Percentiles rank a stretch among this genome's conserved stretches.
Conservation (phyloP, 2,797 vertebrate species). For the Oreochromis mossambicus region DNA sequence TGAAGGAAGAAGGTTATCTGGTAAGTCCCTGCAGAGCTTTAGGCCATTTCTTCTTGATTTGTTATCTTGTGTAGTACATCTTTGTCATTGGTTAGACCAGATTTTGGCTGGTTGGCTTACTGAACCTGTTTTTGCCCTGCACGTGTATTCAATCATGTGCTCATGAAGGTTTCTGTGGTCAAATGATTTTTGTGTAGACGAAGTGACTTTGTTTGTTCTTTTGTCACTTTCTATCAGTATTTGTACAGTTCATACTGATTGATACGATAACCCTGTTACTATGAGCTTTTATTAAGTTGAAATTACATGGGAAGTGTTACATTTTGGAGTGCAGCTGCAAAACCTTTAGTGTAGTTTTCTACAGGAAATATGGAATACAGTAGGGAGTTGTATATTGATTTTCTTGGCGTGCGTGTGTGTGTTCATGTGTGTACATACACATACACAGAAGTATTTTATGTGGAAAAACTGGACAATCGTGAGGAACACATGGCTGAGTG, state of each 20-base stretch:
- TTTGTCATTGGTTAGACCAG: background rate
- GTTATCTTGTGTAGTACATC: background rate
- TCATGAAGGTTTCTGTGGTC: background rate
- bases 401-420: background rate
- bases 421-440: background rate
- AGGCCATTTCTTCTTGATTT: background rate
- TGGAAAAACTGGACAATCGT: conserved; percentile 26
- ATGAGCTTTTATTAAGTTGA: background rate
- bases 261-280: background rate
- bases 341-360: background rate
- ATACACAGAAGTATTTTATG: conserved; percentile 38
- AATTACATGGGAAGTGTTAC: background rate
- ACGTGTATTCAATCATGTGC: background rate
- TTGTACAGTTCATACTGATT: background rate
- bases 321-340: background rate
- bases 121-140: background rate
- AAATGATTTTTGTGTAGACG: fast-evolving
- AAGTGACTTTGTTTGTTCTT: background rate
- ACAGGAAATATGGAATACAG: background rate
- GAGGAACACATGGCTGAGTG: conserved; percentile 21
- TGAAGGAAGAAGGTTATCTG: conserved; percentile 16
- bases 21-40: conserved; percentile 24
- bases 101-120: background rate
- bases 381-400: background rate
- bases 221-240: background rate